These are phyloP conservation scores for Lophius americanus DNA, from an alignment of 2,797 vertebrate species.

Conservation along the genomic window DNA sequence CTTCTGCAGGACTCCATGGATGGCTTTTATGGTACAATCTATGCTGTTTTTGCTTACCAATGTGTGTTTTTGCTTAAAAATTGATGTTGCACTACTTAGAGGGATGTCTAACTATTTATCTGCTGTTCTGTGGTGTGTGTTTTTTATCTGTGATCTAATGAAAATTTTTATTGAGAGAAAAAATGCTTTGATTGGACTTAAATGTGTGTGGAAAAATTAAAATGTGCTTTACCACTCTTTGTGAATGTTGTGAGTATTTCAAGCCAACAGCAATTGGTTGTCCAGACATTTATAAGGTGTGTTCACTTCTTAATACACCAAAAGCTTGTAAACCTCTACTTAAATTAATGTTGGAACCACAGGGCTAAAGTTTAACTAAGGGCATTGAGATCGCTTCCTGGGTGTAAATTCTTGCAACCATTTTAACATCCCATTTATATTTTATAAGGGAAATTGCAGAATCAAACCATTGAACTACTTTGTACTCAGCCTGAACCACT, in stretches of 20 bases:
- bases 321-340: too few relatives aligned
- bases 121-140: not conserved
- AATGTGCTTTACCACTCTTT: not conserved
- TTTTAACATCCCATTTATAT: too few relatives aligned
- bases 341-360: too few relatives aligned
- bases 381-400: too few relatives aligned
- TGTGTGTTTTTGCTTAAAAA: constrained; percentile 3
- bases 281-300: too few relatives aligned
- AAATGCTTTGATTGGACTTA: constrained; percentile 16
- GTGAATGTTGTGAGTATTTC: not conserved
- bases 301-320: too few relatives aligned
- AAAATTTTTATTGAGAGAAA: constrained; percentile 16
- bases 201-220: constrained; percentile 22
- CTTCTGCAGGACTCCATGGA: not conserved
- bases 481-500: too few relatives aligned
- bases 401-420: too few relatives aligned
- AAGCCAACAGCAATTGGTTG: too few relatives aligned
- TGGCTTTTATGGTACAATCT: not conserved
- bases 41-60: not conserved
- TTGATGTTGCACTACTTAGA: constrained; percentile 12
- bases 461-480: too few relatives aligned
- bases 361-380: too few relatives aligned
- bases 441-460: too few relatives aligned
- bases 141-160: constrained; percentile 9
- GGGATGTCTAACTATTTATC: constrained; percentile 35